phyloP scores from a whole-genome alignment of 2,113 vertebrate genomes.

The Pluvianellus socialis region DNA sequence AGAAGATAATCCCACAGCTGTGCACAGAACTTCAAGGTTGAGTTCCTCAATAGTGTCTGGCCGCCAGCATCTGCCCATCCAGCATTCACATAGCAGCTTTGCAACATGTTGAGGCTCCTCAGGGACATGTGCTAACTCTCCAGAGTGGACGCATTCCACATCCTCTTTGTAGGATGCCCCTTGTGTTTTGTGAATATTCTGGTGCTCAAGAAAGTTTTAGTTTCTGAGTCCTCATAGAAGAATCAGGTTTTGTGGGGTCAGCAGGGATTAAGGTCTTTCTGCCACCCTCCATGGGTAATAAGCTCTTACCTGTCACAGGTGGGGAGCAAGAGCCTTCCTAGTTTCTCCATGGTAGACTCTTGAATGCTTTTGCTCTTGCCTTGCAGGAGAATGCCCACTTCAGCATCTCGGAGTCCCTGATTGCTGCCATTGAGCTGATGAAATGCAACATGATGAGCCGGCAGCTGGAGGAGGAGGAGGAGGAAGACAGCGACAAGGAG shows the following conservation, averaged over 20 bases:
- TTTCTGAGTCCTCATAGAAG: background rate
- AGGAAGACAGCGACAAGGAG: conserved; percentile 87
- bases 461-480: conserved; percentile 85
- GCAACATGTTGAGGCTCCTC: background rate
- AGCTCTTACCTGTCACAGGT: background rate
- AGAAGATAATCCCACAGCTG: background rate
- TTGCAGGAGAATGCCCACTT: conserved; percentile 96
- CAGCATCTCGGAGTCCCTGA: conserved; percentile 96
- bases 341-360: background rate
- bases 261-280: background rate
- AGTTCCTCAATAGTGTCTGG: background rate
- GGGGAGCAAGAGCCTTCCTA: background rate
- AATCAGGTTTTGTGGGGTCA: background rate
- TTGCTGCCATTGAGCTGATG: conserved; percentile 97
- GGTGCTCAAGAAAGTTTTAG: background rate
- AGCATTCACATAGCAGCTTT: background rate
- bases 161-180: background rate
- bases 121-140: background rate
- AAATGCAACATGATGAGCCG: conserved; percentile 92
- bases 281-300: background rate
- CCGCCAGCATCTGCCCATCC: background rate
- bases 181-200: background rate
- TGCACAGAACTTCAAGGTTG: background rate
- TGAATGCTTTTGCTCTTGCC: background rate
- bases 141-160: background rate